Conservation (phyloP, 2,113 vertebrate species). For the Sinocyclocheilus rhinocerous region DNA sequence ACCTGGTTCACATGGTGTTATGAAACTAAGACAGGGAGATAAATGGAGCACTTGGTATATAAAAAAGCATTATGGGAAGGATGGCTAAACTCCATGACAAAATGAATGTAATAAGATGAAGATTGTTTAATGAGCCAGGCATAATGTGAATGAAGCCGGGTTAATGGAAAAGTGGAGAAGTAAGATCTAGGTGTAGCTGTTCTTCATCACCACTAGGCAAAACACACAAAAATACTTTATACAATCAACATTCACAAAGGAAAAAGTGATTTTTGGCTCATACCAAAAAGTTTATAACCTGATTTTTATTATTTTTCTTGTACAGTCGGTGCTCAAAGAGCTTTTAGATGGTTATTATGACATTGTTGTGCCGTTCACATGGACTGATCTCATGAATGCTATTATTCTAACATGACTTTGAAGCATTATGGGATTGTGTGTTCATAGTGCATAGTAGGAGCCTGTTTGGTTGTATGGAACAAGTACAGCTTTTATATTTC, state of each 20-base stretch:
- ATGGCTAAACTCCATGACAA: not conserved
- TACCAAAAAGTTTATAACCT: not conserved
- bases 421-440: constrained; percentile 9
- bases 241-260: not conserved
- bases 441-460: not conserved
- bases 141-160: not conserved
- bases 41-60: not conserved
- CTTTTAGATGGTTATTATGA: not conserved
- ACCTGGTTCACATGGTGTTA: constrained; percentile 32
- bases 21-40: constrained; percentile 22
- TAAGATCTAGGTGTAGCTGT: not conserved
- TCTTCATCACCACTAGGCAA: not conserved
- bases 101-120: not conserved
- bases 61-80: not conserved
- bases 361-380: not conserved
- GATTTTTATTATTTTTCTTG: not conserved
- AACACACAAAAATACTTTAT: no score
- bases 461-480: not conserved
- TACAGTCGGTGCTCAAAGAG: not conserved
- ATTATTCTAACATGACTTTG: not conserved
- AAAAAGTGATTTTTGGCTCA: not conserved
- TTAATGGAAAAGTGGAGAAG: not conserved
- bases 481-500: not conserved
- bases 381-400: not conserved
- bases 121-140: not conserved